Percentiles rank a stretch among this genome's conserved stretches.
phyloP scores from a whole-genome alignment of 2,797 vertebrate species.

The Tiaroga cobitis region DNA sequence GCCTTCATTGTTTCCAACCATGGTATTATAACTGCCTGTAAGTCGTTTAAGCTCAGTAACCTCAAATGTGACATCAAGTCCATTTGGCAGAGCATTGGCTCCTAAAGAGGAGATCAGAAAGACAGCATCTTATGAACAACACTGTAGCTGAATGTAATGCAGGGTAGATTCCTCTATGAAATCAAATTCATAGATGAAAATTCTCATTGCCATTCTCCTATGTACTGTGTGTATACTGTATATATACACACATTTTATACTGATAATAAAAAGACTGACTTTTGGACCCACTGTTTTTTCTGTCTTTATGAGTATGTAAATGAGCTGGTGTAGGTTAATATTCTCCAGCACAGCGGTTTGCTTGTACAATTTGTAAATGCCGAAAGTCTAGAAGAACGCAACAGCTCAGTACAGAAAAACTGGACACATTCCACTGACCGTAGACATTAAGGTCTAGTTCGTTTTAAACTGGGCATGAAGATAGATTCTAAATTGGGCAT shows the following conservation, averaged over 20 bases:
- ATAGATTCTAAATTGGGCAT: not conserved
- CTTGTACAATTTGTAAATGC: not conserved
- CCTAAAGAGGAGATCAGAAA: conserved; percentile 72
- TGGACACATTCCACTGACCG: not conserved
- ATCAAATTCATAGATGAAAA: not conserved
- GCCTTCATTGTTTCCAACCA: conserved; percentile 99
- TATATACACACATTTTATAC: not conserved
- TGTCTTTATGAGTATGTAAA: conserved; percentile 15
- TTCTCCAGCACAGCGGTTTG: not conserved
- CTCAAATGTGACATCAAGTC: conserved; percentile 93
- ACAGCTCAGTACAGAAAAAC: not conserved
- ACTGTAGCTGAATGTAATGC: not conserved
- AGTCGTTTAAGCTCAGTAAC: conserved; percentile 90
- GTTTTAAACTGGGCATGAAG: not conserved
- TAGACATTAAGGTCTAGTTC: not conserved
- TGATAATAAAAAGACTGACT: not conserved
- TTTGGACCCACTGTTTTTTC: not conserved
- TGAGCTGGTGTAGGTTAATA: not conserved
- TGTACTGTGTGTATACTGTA: not conserved
- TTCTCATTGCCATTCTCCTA: not conserved
- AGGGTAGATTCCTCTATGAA: not conserved
- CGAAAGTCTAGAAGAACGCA: not conserved
- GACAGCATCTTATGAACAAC: not conserved
- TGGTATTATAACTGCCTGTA: conserved; percentile 97
- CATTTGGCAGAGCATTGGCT: conserved; percentile 89